Percentiles rank a stretch among this genome's conserved stretches.
Evolutionary conservation across 1,140 invertebrate genomes (phyloP).

Genomic region (Drosophila kepulauana): DNA sequence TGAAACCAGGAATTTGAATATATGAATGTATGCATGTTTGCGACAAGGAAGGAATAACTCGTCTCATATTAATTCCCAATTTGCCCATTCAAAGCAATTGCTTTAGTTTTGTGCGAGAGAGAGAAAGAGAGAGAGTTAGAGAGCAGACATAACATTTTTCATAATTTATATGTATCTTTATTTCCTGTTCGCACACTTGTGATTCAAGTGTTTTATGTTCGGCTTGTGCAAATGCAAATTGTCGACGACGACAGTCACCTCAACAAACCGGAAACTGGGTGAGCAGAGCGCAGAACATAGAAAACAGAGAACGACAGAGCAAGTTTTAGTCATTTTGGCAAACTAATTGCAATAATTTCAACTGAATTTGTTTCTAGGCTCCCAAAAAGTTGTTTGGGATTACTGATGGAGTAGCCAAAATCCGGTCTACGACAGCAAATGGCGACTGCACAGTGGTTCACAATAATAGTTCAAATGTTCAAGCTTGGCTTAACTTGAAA

Average conservation of each 20-base stretch:
- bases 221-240: constrained; percentile 4
- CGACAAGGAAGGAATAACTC: not conserved
- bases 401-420: constrained; percentile 17
- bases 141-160: not conserved
- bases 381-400: constrained; percentile 20
- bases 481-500: not conserved
- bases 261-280: not conserved
- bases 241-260: not conserved
- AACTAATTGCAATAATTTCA: constrained; percentile 39
- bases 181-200: not conserved
- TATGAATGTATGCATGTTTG: no score
- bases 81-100: not conserved
- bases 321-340: constrained; percentile 10
- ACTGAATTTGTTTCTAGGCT: constrained; percentile 24
- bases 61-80: not conserved
- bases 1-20: no score
- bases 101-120: no score
- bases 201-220: not conserved
- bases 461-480: not conserved
- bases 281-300: no score
- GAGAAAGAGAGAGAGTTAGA: no score
- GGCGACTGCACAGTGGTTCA: constrained; percentile 21
- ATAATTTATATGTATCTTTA: constrained; percentile 11
- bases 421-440: not conserved
- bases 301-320: constrained; percentile 1